Evolutionary conservation across 2,888 invertebrate species (phyloP).

Genomic region (Himalopsyche tibetana): DNA sequence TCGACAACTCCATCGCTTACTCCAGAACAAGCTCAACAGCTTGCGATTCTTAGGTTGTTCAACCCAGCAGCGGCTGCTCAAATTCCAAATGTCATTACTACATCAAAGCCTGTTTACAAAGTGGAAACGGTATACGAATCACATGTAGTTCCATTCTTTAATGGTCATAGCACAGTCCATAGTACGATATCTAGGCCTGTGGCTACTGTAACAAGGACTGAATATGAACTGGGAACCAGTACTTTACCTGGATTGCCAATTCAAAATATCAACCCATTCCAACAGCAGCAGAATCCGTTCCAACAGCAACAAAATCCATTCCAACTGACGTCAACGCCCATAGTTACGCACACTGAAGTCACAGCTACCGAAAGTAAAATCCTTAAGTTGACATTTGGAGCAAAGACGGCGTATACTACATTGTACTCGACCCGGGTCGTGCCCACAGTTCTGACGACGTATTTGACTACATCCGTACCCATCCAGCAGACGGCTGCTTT

Average conservation of each 20-base stretch:
- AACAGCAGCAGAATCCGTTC: constrained; percentile 79
- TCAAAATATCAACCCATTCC: constrained; percentile 76
- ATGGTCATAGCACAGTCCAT: constrained; percentile 84
- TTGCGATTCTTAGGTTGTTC: constrained; percentile 84
- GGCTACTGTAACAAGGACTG: constrained; percentile 87
- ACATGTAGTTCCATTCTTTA: constrained; percentile 87
- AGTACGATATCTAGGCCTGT: constrained; percentile 88
- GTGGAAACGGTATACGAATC: constrained; percentile 89
- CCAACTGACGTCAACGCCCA: constrained; percentile 86
- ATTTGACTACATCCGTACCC: constrained; percentile 87
- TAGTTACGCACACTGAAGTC: constrained; percentile 87
- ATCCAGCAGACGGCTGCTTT: constrained; percentile 83
- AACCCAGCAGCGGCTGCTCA: constrained; percentile 82
- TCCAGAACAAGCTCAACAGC: constrained; percentile 85
- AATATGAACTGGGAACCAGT: constrained; percentile 86
- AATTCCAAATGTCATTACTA: constrained; percentile 85
- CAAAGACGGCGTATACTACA: constrained; percentile 91
- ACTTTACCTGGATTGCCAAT: constrained; percentile 80
- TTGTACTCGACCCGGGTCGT: constrained; percentile 89
- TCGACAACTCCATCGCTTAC: constrained; percentile 77
- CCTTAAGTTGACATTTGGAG: constrained; percentile 92
- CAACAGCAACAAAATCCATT: constrained; percentile 81
- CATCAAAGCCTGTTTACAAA: constrained; percentile 85
- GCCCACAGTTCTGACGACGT: constrained; percentile 89
- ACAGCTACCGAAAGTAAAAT: constrained; percentile 89